A percentile compares a stretch with the other conserved stretches of the same genome.
These are phyloP conservation scores for Harpalus rufipes DNA, from an alignment of 2,888 invertebrate genomes.

Conservation along the genomic window DNA sequence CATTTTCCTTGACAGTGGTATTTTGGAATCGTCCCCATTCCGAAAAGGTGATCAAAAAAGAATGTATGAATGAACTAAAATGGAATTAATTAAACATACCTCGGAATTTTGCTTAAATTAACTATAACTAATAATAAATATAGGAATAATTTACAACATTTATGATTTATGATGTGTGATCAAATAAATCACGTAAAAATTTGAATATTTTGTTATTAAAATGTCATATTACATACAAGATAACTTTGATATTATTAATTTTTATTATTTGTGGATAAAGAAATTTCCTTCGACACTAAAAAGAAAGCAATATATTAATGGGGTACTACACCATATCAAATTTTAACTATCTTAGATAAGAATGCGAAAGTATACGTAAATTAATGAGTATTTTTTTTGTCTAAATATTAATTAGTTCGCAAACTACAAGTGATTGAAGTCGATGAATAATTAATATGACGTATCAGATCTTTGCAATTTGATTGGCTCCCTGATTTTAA, in stretches of 20 bases:
- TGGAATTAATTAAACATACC: background rate
- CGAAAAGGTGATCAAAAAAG: conserved; percentile 23
- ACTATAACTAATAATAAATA: background rate
- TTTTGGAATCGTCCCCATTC: conserved; percentile 66
- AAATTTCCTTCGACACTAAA: conserved; percentile 42
- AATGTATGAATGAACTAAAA: background rate
- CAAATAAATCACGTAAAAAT: conserved; percentile 1
- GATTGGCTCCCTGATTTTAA: too few species aligned
- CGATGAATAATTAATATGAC: too few species aligned
- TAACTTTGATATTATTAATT: background rate
- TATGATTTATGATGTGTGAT: background rate
- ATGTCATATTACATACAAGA: conserved; percentile 12
- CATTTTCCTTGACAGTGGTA: conserved; percentile 74
- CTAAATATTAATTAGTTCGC: too few species aligned
- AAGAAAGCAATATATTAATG: background rate
- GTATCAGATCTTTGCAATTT: too few species aligned
- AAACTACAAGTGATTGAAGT: too few species aligned
- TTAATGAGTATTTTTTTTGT: too few species aligned
- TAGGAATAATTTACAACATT: conserved; percentile 13
- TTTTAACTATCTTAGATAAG: too few species aligned
- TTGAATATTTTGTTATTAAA: conserved; percentile 1
- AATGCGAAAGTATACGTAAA: too few species aligned
- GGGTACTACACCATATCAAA: too few species aligned
- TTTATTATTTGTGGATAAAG: background rate
- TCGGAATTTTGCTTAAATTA: conserved; percentile 8